Percentiles rank a stretch among this genome's conserved stretches.
Conservation (phyloP, 2,797 vertebrate species). For the Synaphobranchus kaupii region DNA sequence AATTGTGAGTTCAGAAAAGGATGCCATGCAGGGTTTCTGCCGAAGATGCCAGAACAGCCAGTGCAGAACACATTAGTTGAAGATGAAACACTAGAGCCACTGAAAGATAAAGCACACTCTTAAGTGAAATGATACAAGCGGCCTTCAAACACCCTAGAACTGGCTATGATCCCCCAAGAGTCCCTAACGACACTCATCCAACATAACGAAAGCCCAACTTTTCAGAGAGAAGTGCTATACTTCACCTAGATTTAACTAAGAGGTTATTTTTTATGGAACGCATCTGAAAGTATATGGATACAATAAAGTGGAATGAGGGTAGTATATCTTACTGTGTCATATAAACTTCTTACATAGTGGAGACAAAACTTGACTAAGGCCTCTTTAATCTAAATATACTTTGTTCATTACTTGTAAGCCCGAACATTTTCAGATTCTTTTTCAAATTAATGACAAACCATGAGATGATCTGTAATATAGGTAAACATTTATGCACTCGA, state of each 20-base stretch:
- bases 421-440: background rate
- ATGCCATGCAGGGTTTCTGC: constrained; percentile 56
- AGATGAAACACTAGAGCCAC: constrained; percentile 63
- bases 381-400: background rate
- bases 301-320: background rate
- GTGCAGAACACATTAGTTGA: constrained; percentile 46
- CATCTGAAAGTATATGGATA: background rate
- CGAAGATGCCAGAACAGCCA: constrained; percentile 64
- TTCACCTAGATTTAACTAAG: constrained; percentile 24
- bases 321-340: background rate
- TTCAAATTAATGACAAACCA: background rate
- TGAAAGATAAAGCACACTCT: constrained; percentile 52
- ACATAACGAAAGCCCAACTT: constrained; percentile 31
- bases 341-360: background rate
- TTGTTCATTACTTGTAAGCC: background rate
- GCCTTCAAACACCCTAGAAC: constrained; percentile 21
- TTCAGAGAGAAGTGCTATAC: constrained; percentile 22
- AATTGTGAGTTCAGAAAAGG: constrained; percentile 54
- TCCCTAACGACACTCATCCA: constrained; percentile 25
- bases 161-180: constrained; percentile 5
- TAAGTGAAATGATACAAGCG: constrained; percentile 12
- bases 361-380: background rate
- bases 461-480: background rate
- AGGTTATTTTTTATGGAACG: constrained; percentile 2
- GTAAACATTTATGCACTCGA: background rate